phyloP scores from a whole-genome alignment of 2,113 vertebrate genomes.

The Catharus bicknelli region DNA sequence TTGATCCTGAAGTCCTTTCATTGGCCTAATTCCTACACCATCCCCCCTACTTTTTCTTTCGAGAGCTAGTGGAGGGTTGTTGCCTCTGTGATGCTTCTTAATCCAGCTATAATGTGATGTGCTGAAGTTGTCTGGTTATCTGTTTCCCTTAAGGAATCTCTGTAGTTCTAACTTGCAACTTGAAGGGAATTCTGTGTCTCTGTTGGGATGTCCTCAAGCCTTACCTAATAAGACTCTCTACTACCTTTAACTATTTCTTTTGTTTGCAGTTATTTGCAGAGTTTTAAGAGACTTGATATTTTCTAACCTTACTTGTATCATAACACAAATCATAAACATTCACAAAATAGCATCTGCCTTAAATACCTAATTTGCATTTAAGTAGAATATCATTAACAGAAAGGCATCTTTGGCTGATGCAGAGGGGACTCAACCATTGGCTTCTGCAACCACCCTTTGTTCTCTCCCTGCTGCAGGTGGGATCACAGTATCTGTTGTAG shows the following conservation, averaged over 20 bases:
- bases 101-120: not conserved
- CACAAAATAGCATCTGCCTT: not conserved
- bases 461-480: slow-evolving; percentile 83
- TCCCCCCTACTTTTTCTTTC: not conserved
- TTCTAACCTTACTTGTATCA: slow-evolving; percentile 29
- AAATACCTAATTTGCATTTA: not conserved
- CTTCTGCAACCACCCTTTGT: not conserved
- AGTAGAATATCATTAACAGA: not conserved
- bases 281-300: not conserved
- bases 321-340: not conserved
- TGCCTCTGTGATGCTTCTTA: not conserved
- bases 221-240: not conserved
- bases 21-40: not conserved
- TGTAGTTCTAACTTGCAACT: not conserved
- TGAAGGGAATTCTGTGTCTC: not conserved
- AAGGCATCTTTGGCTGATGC: not conserved
- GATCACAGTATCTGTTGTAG: slow-evolving; percentile 98
- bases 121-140: not conserved
- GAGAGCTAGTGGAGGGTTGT: not conserved
- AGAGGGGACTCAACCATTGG: not conserved
- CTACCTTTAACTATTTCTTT: not conserved
- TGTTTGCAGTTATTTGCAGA: not conserved
- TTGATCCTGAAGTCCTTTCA: not conserved
- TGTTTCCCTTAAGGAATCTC: not conserved
- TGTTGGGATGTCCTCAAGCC: not conserved